phyloP scores from a whole-genome alignment of 2,888 invertebrate genomes.

The Aphodius granarius region DNA sequence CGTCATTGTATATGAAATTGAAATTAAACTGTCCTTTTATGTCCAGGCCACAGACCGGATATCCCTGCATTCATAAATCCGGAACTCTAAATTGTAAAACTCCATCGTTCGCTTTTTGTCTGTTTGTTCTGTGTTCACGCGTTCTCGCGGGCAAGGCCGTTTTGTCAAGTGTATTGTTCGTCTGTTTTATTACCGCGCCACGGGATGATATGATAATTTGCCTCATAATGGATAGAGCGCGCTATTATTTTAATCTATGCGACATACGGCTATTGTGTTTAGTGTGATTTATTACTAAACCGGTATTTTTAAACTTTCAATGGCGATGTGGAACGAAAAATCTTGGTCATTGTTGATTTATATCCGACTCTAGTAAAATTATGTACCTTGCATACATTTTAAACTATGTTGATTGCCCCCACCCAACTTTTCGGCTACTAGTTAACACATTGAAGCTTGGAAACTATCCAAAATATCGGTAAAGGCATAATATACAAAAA shows the following conservation, averaged over 20 bases:
- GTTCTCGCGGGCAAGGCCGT: constrained; percentile 46
- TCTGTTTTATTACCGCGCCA: constrained; percentile 43
- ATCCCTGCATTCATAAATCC: constrained; percentile 47
- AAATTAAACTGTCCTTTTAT: constrained; percentile 50
- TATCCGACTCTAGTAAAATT: too few species aligned
- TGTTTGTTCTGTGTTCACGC: constrained; percentile 48
- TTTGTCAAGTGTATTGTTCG: constrained; percentile 47
- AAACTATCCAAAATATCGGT: too few species aligned
- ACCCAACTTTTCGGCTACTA: too few species aligned
- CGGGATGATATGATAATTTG: constrained; percentile 49
- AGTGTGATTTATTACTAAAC: not conserved
- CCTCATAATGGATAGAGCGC: constrained; percentile 39
- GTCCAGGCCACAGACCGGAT: constrained; percentile 40
- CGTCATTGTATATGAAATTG: constrained; percentile 45
- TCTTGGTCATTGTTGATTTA: not conserved
- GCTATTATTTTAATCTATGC: not conserved
- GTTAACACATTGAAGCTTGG: too few species aligned
- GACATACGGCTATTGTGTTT: not conserved
- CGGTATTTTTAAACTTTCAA: not conserved
- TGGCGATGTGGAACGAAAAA: not conserved
- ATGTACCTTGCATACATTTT: too few species aligned
- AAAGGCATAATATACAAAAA: too few species aligned
- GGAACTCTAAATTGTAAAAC: constrained; percentile 43
- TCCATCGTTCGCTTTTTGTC: not conserved
- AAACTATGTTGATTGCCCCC: too few species aligned